phyloP scores from a whole-genome alignment of 2,797 vertebrate species.

The Stomatorhinus walkeri region DNA sequence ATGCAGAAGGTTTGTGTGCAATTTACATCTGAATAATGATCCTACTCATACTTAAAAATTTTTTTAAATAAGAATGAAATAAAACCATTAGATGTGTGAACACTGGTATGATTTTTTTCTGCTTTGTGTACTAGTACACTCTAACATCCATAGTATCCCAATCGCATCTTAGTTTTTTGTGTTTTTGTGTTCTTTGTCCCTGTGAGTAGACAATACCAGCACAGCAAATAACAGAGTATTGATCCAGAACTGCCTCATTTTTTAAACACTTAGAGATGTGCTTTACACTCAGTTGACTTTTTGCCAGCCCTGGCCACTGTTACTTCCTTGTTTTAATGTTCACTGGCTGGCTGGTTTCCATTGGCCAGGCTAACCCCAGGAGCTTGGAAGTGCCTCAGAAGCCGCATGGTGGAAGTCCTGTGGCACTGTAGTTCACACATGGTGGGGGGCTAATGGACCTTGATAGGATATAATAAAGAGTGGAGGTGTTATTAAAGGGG shows the following conservation, averaged over 20 bases:
- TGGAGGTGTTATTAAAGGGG: slow-evolving; percentile 38
- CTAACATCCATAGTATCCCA: slow-evolving; percentile 46
- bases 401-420: slow-evolving; percentile 21
- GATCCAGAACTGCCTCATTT: slow-evolving; percentile 48
- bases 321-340: slow-evolving; percentile 52
- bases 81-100: slow-evolving; percentile 18
- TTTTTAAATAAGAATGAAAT: not conserved
- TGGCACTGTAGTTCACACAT: slow-evolving; percentile 42
- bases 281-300: slow-evolving; percentile 64
- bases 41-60: not conserved
- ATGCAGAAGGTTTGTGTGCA: not conserved
- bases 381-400: slow-evolving; percentile 49
- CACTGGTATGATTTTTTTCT: slow-evolving; percentile 37
- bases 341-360: slow-evolving; percentile 64
- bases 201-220: slow-evolving; percentile 45
- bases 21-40: not conserved
- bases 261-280: slow-evolving; percentile 60
- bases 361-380: slow-evolving; percentile 52
- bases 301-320: slow-evolving; percentile 62
- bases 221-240: slow-evolving; percentile 35
- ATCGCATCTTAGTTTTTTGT: slow-evolving; percentile 50
- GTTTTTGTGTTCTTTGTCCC: slow-evolving; percentile 47
- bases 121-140: slow-evolving; percentile 36
- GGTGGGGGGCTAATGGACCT: slow-evolving; percentile 65
- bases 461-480: slow-evolving; percentile 47